phyloP scores from a whole-genome alignment of 2,113 vertebrate species.

The Callipepla squamata region DNA sequence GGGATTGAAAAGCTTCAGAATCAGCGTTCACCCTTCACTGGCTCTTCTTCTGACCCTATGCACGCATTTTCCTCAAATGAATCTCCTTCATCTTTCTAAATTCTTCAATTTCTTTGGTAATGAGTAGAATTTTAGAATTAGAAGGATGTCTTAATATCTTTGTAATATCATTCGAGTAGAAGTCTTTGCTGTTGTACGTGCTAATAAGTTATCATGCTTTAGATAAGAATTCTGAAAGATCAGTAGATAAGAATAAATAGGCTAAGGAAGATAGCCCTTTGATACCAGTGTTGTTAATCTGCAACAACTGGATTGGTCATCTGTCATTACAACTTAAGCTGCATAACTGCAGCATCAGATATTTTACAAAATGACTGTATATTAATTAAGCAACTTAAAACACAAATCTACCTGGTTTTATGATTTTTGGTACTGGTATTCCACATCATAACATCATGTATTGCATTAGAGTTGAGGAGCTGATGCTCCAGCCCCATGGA shows the following conservation, averaged over 20 bases:
- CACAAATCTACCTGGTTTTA: neutral
- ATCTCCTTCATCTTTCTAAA: neutral
- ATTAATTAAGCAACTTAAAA: slow-evolving; percentile 50
- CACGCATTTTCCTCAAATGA: neutral
- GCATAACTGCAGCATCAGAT: neutral
- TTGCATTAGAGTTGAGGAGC: too few relatives aligned
- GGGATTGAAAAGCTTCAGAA: neutral
- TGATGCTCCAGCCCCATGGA: too few relatives aligned
- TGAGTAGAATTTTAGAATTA: neutral
- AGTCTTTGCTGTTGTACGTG: slow-evolving; percentile 22
- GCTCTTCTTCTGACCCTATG: neutral
- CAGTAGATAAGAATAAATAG: slow-evolving; percentile 36
- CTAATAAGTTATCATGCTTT: slow-evolving; percentile 54
- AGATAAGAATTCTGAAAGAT: slow-evolving; percentile 43
- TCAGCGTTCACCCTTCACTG: neutral
- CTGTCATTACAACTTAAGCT: slow-evolving; percentile 1
- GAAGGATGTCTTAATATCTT: slow-evolving; percentile 1
- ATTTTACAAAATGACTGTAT: slow-evolving; percentile 32
- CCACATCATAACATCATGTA: too few relatives aligned
- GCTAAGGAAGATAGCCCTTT: neutral
- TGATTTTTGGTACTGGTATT: too few relatives aligned
- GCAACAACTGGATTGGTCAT: slow-evolving; percentile 17
- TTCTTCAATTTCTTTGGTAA: neutral
- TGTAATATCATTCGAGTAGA: slow-evolving; percentile 41
- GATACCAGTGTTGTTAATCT: slow-evolving; percentile 30